Percentiles rank a stretch among this genome's conserved stretches.
phyloP scores from a whole-genome alignment of 1,140 invertebrate species.

The Argopecten irradians region DNA sequence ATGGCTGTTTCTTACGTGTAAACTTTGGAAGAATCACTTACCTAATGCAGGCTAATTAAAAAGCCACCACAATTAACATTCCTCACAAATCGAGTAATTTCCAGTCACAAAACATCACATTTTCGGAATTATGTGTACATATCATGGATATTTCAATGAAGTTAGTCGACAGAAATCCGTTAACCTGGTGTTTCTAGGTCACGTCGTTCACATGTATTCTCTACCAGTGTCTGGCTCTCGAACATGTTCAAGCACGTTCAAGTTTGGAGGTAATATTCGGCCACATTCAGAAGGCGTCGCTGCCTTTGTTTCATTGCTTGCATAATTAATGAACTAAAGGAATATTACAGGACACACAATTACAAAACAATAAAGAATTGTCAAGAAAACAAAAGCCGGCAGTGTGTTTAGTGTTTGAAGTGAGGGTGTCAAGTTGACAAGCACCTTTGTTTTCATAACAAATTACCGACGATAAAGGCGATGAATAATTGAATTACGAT shows the following conservation, averaged over 20 bases:
- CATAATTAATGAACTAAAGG: not conserved
- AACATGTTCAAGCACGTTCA: not conserved
- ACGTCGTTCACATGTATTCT: not conserved
- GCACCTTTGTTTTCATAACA: not conserved
- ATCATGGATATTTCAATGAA: not conserved
- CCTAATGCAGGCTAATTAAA: not conserved
- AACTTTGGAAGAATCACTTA: not conserved
- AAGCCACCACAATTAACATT: not conserved
- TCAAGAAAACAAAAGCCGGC: not conserved
- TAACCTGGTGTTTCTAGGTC: constrained; percentile 10
- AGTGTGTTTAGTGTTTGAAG: not conserved
- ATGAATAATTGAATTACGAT: constrained; percentile 22
- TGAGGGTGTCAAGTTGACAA: not conserved
- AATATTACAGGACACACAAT: not conserved
- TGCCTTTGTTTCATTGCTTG: not conserved
- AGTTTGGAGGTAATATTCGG: not conserved
- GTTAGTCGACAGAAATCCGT: not conserved
- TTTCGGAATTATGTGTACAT: not conserved
- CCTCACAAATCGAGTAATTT: not conserved
- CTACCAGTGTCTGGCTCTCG: not conserved
- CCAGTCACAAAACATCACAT: not conserved
- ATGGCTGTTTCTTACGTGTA: not conserved
- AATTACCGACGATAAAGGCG: not conserved
- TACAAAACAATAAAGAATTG: not conserved
- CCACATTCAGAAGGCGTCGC: not conserved